Conservation (phyloP, 2,797 vertebrate genomes). For the Rhynchotus rufescens region DNA sequence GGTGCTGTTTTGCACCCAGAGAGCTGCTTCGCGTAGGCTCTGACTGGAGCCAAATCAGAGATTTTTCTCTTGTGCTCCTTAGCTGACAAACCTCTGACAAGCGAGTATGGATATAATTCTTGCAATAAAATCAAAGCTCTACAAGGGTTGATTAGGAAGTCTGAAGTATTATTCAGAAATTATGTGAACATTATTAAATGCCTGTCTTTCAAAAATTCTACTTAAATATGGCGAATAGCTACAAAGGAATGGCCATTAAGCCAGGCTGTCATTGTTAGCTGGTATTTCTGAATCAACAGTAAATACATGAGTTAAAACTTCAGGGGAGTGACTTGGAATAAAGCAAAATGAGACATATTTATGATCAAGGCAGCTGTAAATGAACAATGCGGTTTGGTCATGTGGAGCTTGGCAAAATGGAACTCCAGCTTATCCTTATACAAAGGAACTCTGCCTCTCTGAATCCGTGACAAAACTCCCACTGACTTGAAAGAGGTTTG, state of each 20-base stretch:
- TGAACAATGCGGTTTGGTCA: conserved; percentile 41
- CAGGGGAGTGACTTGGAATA: conserved; percentile 5
- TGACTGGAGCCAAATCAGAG: neutral
- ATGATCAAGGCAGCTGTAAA: conserved; percentile 35
- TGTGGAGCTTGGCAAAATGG: conserved; percentile 44
- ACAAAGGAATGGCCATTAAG: neutral
- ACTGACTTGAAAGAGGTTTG: conserved; percentile 41
- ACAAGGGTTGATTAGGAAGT: neutral
- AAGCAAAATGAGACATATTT: conserved; percentile 36
- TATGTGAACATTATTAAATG: neutral
- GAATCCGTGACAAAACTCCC: conserved; percentile 47
- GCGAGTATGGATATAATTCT: neutral
- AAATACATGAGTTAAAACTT: conserved; percentile 38
- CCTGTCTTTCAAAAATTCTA: neutral
- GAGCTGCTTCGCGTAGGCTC: neutral
- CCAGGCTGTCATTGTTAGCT: neutral
- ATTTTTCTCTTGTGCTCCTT: neutral
- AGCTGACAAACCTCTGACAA: neutral
- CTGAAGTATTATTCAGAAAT: neutral
- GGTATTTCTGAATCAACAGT: conserved; percentile 43
- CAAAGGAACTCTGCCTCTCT: conserved; percentile 44
- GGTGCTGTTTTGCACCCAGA: neutral
- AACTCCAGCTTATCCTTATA: conserved; percentile 30
- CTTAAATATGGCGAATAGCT: neutral
- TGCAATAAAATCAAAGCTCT: neutral